Conservation (phyloP, 1,140 invertebrate species). For the Lordiphosa collinella region DNA sequence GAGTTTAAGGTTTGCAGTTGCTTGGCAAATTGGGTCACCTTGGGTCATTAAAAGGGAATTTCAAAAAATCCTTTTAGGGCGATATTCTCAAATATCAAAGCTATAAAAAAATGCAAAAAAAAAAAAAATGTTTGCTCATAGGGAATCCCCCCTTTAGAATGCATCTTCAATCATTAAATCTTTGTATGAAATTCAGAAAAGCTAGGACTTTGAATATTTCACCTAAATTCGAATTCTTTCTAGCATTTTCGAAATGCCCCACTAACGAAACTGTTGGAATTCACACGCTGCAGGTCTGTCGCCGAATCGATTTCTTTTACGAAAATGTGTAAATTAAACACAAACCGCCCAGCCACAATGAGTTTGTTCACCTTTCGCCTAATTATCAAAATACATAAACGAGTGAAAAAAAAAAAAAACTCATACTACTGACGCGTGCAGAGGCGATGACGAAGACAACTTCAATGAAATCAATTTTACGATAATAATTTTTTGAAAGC, state of each 20-base stretch:
- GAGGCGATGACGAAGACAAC: conserved; percentile 44
- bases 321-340: conserved; percentile 62
- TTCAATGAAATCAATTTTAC: conserved; percentile 78
- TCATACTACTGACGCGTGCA: conserved; percentile 35
- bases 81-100: too few relatives aligned
- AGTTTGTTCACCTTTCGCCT: conserved; percentile 75
- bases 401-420: conserved; percentile 39
- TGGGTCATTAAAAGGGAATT: too few relatives aligned
- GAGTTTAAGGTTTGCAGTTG: too few relatives aligned
- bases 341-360: conserved; percentile 1
- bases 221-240: conserved; percentile 23
- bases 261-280: conserved; percentile 7
- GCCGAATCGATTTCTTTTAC: conserved; percentile 65
- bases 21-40: too few relatives aligned
- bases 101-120: too few relatives aligned
- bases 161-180: background rate
- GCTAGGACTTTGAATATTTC: conserved; percentile 1
- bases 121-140: too few relatives aligned
- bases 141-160: too few relatives aligned
- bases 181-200: background rate
- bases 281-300: conserved; percentile 26
- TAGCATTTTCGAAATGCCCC: conserved; percentile 35
- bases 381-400: conserved; percentile 77
- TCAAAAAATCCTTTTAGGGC: too few relatives aligned
- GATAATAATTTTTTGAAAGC: conserved; percentile 72